These are phyloP conservation scores for Sinocyclocheilus maitianheensis DNA, from an alignment of 2,113 vertebrate genomes.

Conservation along the genomic window DNA sequence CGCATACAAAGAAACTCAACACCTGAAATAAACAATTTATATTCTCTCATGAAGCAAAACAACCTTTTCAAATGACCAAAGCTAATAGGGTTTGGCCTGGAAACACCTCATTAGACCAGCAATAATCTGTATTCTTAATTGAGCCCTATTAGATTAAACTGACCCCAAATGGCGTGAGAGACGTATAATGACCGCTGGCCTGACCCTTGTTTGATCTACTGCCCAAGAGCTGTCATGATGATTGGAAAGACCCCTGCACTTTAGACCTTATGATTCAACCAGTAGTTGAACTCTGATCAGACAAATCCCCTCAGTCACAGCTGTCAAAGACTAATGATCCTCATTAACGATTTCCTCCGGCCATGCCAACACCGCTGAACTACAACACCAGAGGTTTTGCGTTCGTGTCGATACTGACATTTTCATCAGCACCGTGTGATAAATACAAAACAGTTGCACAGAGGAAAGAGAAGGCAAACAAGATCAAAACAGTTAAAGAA, in stretches of 20 bases:
- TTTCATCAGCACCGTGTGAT: background rate
- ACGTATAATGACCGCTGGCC: constrained; percentile 38
- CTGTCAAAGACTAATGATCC: constrained; percentile 74
- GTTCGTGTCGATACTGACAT: background rate
- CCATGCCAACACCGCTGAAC: constrained; percentile 58
- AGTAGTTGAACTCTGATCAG: constrained; percentile 66
- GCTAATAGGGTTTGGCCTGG: constrained; percentile 46
- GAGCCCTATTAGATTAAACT: constrained; percentile 49
- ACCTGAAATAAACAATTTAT: constrained; percentile 25
- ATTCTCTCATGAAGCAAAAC: background rate
- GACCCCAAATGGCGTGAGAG: constrained; percentile 47
- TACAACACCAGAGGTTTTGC: background rate
- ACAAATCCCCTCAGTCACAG: constrained; percentile 68
- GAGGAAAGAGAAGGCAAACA: no score
- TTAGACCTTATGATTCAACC: constrained; percentile 57
- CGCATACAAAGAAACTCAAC: background rate
- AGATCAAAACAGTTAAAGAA: background rate
- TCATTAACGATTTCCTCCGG: constrained; percentile 69
- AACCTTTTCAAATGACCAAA: background rate
- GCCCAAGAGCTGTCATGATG: constrained; percentile 63
- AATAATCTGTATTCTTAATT: constrained; percentile 54
- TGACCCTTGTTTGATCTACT: constrained; percentile 63
- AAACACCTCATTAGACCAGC: constrained; percentile 35
- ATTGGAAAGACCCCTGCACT: constrained; percentile 66
- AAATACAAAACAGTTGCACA: background rate